These are phyloP conservation scores for Periphyllus acericola DNA, from an alignment of 2,888 invertebrate species.

Conservation along the genomic window DNA sequence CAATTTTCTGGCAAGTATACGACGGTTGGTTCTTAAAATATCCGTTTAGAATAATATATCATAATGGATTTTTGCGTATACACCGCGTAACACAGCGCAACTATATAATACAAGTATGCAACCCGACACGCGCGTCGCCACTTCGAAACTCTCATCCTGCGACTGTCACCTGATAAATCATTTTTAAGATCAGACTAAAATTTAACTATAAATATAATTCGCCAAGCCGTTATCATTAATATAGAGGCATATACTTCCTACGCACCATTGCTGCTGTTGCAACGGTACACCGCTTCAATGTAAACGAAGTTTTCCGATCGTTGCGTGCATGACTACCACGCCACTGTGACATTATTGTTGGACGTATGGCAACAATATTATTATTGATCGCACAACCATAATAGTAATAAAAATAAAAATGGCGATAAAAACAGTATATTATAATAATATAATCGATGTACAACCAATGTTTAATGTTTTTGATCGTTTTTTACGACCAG, in stretches of 20 bases:
- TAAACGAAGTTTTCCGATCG: slow-evolving; percentile 21
- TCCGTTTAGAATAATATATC: slow-evolving; percentile 53
- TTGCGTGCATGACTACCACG: neutral
- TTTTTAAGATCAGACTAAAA: neutral
- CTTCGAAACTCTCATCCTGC: neutral
- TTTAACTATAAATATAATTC: neutral
- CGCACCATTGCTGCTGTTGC: neutral
- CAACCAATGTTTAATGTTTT: neutral
- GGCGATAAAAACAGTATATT: neutral
- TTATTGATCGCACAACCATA: neutral
- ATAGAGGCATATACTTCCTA: neutral
- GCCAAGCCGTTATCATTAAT: neutral
- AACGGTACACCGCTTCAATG: neutral
- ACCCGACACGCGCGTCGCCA: neutral
- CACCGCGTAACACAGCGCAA: neutral
- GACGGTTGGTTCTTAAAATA: slow-evolving; percentile 46
- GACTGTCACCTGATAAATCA: slow-evolving; percentile 12
- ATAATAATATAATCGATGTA: neutral
- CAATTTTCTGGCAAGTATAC: slow-evolving; percentile 55
- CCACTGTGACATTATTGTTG: neutral
- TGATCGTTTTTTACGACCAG: neutral
- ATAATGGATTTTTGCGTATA: slow-evolving; percentile 24
- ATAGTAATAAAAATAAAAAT: slow-evolving; percentile 8
- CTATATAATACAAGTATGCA: neutral
- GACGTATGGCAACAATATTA: neutral